Conservation (phyloP, 1,140 invertebrate genomes). For the Dendrolimus kikuchii region DNA sequence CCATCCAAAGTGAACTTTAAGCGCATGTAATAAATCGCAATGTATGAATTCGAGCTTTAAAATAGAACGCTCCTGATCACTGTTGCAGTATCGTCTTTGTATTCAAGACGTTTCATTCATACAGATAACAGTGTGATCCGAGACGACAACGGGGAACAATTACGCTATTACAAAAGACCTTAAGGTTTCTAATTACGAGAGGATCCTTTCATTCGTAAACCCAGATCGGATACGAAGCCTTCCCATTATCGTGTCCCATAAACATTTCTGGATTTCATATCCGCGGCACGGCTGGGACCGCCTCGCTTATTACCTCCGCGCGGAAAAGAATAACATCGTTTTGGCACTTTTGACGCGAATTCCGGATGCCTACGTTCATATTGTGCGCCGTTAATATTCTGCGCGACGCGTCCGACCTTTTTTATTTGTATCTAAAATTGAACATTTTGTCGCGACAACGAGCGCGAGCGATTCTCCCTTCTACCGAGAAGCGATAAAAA, state of each 20-base stretch:
- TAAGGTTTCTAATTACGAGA: constrained; percentile 55
- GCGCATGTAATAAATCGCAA: constrained; percentile 23
- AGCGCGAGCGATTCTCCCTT: constrained; percentile 45
- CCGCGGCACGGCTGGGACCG: constrained; percentile 49
- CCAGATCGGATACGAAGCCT: constrained; percentile 50
- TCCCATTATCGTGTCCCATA: constrained; percentile 51
- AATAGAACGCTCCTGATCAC: constrained; percentile 25
- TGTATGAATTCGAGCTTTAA: constrained; percentile 20
- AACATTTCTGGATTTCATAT: constrained; percentile 70
- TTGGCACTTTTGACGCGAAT: constrained; percentile 66
- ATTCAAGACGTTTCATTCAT: constrained; percentile 43
- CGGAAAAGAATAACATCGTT: constrained; percentile 69
- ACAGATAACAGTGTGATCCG: constrained; percentile 34
- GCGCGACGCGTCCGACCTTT: constrained; percentile 67
- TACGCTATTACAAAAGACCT: constrained; percentile 51
- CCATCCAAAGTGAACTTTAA: constrained; percentile 24
- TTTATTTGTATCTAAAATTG: constrained; percentile 72
- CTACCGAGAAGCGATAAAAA: constrained; percentile 57
- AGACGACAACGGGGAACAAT: constrained; percentile 54
- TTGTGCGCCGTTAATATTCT: constrained; percentile 71
- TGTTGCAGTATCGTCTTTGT: constrained; percentile 39
- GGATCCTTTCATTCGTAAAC: constrained; percentile 42
- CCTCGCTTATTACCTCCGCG: constrained; percentile 60
- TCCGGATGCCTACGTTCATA: constrained; percentile 69
- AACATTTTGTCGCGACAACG: constrained; percentile 69